Evolutionary conservation across 2,113 vertebrate species (phyloP), one percentile per base, ranked within the genome.

Genomic region (Entomyzon cyanotis): DNA sequence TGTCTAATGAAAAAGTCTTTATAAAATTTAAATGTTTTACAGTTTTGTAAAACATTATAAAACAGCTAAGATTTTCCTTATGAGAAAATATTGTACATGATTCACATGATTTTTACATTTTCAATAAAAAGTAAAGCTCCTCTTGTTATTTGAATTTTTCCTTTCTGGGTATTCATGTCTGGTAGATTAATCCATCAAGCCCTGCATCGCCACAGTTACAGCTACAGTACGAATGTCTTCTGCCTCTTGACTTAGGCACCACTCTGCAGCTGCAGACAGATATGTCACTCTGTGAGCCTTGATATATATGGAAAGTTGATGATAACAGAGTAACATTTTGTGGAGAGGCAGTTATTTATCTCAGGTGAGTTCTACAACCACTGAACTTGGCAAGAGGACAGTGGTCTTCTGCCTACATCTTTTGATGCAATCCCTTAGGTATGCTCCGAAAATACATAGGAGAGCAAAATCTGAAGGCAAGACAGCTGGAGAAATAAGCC

Each of bases 21-120:
- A 97, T 95, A 90, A 96, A 95, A 96, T 80, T 73, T 80, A 90
- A 95, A 95, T 89, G 96, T 98, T 97, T 98, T 97, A 92, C 97
- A 92, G 55, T 94, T 97, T 89, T 97, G 96, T 97, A 97, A 98
- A 98, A 98, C 94, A 79, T 98, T 97, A 93, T 97, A 94, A 95
- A 92, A 89, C 95, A 97, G 84, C 93, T 97, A 95, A 97, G 93
- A 96, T 98, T 97, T 98, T 98, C 97, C 97, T 98, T 98, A 95
- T 98, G 97, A 97, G 97, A 98, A 98, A 98, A 98, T 97, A 90
- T 20, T 98, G 96, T 97, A 98, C 96, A 97, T 98, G 96, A 97
- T 93, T 98, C 96, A 97, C 97, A 97, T 97, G 97, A 97, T 97
- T 97, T 96, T 98, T 97, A 97, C 83, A 28, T 97, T 97, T 97